These are phyloP conservation scores for Anguilla marmorata DNA, from an alignment of 2,797 vertebrate genomes.

Conservation along the genomic window DNA sequence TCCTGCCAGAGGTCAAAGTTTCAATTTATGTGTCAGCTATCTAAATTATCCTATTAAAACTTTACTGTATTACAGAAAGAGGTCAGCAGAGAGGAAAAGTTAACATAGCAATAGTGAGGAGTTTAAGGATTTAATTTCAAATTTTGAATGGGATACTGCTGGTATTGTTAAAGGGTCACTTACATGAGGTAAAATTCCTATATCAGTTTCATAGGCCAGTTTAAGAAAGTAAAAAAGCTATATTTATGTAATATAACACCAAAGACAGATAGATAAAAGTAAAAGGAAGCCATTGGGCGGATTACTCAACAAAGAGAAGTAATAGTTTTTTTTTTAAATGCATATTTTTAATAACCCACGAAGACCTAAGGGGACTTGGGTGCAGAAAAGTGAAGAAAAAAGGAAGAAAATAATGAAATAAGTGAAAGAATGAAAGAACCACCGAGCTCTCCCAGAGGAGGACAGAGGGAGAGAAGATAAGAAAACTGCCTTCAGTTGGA, in stretches of 20 bases:
- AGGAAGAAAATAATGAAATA: constrained; percentile 7
- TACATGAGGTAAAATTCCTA: neutral
- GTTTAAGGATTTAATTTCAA: neutral
- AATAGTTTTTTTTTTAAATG: neutral
- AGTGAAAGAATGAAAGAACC: neutral
- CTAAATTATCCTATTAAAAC: neutral
- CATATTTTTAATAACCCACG: constrained; percentile 29
- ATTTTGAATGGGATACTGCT: neutral
- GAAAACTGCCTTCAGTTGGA: neutral
- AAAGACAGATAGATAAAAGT: constrained; percentile 20
- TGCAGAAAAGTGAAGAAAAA: constrained; percentile 16
- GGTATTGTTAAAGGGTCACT: neutral
- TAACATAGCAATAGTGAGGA: neutral
- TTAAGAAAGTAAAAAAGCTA: neutral
- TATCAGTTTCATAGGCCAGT: neutral
- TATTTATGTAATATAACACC: neutral
- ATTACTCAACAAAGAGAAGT: constrained; percentile 23
- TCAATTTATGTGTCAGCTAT: neutral
- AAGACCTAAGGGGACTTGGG: neutral
- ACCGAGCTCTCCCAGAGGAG: neutral
- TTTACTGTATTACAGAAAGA: neutral
- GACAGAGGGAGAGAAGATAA: neutral
- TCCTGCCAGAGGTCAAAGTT: constrained; percentile 16
- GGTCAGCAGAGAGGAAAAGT: neutral
- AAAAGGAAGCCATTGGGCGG: constrained; percentile 19